Base-by-base conservation (phyloP, 2,113 vertebrate genomes). In the Cavia aperea region DNA sequence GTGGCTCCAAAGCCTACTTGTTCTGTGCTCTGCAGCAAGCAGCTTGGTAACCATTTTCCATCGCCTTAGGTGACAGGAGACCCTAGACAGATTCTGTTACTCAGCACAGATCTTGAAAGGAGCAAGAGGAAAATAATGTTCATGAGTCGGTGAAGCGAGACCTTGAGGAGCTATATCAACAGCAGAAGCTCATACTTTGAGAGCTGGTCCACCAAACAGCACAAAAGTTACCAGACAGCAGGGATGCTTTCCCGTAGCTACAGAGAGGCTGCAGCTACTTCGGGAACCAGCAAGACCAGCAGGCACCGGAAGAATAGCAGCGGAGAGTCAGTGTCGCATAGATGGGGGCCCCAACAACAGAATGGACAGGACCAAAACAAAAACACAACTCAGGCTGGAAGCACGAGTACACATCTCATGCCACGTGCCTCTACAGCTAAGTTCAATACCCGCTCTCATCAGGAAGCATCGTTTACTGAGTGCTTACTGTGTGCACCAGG, bases 391-490 rank as follows among this genome's bases (percentile, higher is more conserved):
- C 46, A 11, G 81, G 43, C 89, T 11, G 23, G 86, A 84, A 15
- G 63, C 63, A 65, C n/a, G 4, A 16, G 0, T 2, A 2, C 49
- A 19, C 24, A 5, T n/a, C 36, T 31, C 26, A 77, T 14, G 56
- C 43, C 63, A 31, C 43, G 60, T 18, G 14, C 49, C 43, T 14
- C 72, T 46, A 24, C 72, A 46, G 72, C 72, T 46, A 12, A 15
- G 72, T 6, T 14, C 23, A 73, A 4, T 5, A 14, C 9, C 4
- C 2, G 36, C 72, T 24, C 0, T 12, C 2, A 23, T 24, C 9
- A n/a, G 58, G 12, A 31, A 18, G 36, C 72, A 0, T 43, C 10
- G 1, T 4, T 36, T 16, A 29, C 0, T 16, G 29, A 43, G 54
- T 2, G 6, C 63, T 65, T 33, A 8, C 4, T 14, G 4, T 7